phyloP scores from a whole-genome alignment of 2,888 invertebrate genomes.

The Pristionchus fissidentatus region DNA sequence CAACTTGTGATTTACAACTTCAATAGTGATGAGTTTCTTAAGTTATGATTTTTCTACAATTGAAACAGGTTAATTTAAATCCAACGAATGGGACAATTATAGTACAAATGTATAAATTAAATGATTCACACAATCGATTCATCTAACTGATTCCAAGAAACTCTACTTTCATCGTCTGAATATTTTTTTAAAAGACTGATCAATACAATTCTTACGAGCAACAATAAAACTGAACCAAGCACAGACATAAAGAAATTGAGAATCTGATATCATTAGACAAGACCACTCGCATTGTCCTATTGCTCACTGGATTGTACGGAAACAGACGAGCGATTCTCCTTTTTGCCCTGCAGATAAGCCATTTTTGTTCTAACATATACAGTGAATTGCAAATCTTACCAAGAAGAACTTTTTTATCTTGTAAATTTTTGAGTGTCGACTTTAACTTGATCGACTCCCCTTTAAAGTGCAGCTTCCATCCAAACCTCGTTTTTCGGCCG shows the following conservation, averaged over 20 bases:
- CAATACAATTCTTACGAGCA: too few species aligned
- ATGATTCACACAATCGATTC: too few species aligned
- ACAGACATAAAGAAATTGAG: background rate
- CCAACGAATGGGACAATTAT: too few species aligned
- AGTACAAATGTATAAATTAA: too few species aligned
- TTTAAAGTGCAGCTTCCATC: conserved; percentile 5
- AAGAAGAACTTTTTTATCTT: conserved; percentile 25
- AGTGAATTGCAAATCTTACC: background rate
- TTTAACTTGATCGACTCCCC: conserved; percentile 6
- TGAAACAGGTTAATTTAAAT: background rate
- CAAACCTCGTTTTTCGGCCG: background rate
- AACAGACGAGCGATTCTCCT: conserved; percentile 21
- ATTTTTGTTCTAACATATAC: too few species aligned
- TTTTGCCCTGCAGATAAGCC: background rate
- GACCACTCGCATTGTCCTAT: background rate
- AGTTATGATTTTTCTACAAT: conserved; percentile 2
- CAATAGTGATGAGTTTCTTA: conserved; percentile 16
- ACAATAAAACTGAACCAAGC: background rate
- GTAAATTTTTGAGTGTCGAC: conserved; percentile 17
- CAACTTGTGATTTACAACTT: conserved; percentile 31
- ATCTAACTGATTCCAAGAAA: too few species aligned
- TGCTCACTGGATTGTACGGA: conserved; percentile 7
- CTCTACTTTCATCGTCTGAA: too few species aligned
- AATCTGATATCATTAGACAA: background rate
- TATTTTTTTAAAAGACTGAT: too few species aligned